Evolutionary conservation across 2,888 invertebrate species (phyloP), one percentile per base, ranked within the genome.

Genomic region (Drosophila neutralis): DNA sequence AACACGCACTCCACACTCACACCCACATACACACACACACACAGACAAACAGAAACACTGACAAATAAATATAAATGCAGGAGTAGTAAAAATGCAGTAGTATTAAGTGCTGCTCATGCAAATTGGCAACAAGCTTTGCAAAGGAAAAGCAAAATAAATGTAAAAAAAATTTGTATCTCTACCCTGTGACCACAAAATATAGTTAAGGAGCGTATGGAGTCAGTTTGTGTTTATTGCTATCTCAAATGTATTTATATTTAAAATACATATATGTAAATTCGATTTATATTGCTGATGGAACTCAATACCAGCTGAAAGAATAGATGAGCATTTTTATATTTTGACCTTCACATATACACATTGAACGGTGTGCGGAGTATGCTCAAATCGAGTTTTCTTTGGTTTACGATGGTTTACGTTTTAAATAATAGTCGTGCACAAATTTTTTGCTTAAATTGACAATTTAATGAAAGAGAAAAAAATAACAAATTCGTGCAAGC

Each of bases 141-240:
- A 51, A 29, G 33, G n/a, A 66, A 40, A 48, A 33, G 27, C 13
- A 56, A 63, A 66, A 48, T 40, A 45, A 7, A 52, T n/a, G 15
- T 81, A 82, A 69, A 42, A 49, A 78, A 24, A 83, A 75, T 77
- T 81, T 65, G 76, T 78, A 80, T 83, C 62, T 13, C 33, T 68
- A 57, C 48, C 48, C 68, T 48, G 48, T 33, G 27, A n/a, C 7
- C 15, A 8, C 6, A 35, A 36, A 24, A 15, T 1, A 11, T 11
- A 15, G 6, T 2, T 33, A 45, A 18, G 15, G 10, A 5, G 38
- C n/a, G 4, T 40, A 18, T 21, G 11, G 1, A 42, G 11, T 42
- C 42, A 42, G 42, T 21, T 42, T 42, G 21, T 42, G 11, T 2
- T 42, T 5, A 21, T 8, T 45, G 45, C 27, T 24, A 45, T 24